phyloP scores from a whole-genome alignment of 2,113 vertebrate genomes.

The Oenanthe oenanthe region DNA sequence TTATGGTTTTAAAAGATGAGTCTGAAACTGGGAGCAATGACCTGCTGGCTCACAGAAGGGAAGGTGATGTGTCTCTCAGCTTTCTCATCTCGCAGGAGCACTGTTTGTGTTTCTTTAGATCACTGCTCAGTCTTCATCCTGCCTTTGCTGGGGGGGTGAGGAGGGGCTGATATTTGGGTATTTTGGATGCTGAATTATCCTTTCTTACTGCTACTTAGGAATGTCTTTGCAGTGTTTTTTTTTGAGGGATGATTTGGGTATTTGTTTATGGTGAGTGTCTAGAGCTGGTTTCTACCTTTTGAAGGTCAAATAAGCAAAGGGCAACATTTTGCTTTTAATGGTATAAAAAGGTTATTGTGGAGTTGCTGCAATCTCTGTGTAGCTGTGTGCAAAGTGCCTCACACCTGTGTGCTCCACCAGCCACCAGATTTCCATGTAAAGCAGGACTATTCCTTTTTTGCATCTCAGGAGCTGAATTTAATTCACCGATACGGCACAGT shows the following conservation, averaged over 20 bases:
- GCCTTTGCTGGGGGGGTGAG: neutral
- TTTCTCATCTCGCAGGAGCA: neutral
- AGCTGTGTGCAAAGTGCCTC: neutral
- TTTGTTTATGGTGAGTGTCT: neutral
- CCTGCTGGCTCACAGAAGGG: neutral
- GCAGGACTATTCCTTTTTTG: neutral
- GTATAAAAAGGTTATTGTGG: neutral
- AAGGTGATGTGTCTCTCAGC: neutral
- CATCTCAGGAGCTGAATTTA: neutral
- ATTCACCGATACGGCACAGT: neutral
- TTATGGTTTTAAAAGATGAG: neutral
- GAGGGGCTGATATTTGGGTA: neutral
- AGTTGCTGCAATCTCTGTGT: neutral
- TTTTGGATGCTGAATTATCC: neutral
- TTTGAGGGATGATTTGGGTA: neutral
- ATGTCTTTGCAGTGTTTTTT: neutral
- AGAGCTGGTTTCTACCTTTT: neutral
- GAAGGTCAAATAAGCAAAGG: neutral
- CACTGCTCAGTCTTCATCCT: neutral
- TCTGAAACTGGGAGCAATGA: neutral
- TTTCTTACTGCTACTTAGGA: neutral
- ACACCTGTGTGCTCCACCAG: neutral
- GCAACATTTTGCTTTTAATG: neutral
- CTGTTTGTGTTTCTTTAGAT: fast-evolving
- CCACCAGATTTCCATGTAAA: neutral